A percentile compares a stretch with the other conserved stretches of the same genome.
Evolutionary conservation across 2,113 vertebrate species (phyloP).

Genomic region (Cyrtonyx montezumae): DNA sequence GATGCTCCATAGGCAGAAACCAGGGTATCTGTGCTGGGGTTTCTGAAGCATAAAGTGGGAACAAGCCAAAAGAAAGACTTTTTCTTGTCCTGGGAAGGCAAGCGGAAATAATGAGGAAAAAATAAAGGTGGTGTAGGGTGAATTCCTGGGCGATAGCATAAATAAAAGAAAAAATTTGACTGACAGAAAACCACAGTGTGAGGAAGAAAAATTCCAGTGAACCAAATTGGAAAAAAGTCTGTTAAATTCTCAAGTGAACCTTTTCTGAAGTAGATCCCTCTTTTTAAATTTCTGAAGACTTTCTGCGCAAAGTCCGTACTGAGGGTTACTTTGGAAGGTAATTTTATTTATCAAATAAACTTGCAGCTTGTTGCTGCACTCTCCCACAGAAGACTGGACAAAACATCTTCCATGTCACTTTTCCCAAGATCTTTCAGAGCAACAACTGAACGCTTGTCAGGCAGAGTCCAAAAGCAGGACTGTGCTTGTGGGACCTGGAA

Average conservation of each 20-base stretch:
- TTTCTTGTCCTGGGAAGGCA: slow-evolving; percentile 78
- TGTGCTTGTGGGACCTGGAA: not conserved
- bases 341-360: not conserved
- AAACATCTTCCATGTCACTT: not conserved
- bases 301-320: not conserved
- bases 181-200: not conserved
- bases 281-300: not conserved
- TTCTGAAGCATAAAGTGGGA: slow-evolving; percentile 77
- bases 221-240: not conserved
- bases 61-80: slow-evolving; percentile 78
- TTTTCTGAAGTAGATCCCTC: not conserved
- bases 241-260: not conserved
- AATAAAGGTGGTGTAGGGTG: not conserved
- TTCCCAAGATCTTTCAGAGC: not conserved
- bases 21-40: slow-evolving; percentile 64
- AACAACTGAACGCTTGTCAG: not conserved
- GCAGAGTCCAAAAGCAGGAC: not conserved
- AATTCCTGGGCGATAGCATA: not conserved
- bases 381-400: not conserved
- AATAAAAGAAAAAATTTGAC: not conserved
- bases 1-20: slow-evolving; percentile 62
- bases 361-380: not conserved
- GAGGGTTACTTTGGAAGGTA: not conserved
- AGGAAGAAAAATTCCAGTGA: not conserved
- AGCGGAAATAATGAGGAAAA: slow-evolving; percentile 71